Evolutionary conservation across 1,140 invertebrate genomes (phyloP), one percentile per base, ranked within the genome.

Genomic region (Ectropis grisescens): DNA sequence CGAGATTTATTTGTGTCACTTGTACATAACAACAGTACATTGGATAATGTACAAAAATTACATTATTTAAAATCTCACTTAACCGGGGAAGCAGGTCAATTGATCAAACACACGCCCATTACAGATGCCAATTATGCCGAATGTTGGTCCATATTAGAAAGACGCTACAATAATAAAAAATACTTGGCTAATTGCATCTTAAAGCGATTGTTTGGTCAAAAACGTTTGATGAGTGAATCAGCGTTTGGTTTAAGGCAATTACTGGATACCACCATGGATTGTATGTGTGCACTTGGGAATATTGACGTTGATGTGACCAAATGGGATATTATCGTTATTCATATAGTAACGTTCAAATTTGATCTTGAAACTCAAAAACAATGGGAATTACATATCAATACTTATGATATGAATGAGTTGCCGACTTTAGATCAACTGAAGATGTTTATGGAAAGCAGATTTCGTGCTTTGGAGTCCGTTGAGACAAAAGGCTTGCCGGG

Each of bases 61-160:
- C 24, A 26, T n/a, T 26, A 26, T 26, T 26, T 26, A 26, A 26
- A 26, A 26, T 4, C 24, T 6, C 24, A 26, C 10, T 10, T 26
- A 4, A 10, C 6, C 10, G 4, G 24, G 4, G 24, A 26, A 10
- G 24, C 24, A 6, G 24, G 10, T 2, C 24, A 26, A 10, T 26
- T 26, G 24, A 10, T 26, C 10, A 4, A n/a, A 10, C 24, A 26
- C 24, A 26, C 24, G 10, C 24, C 24, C 2, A 10, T 26, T 3
- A n/a, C 24, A 2, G 24, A 26, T 10, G 4, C 24, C 2, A 26
- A 26, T 26, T 26, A 26, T n/a, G 24, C 4, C 10, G 4, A 2
- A 2, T 26, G 24, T 10, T 26, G 24, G 24, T 4, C 4, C 4
- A 4, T n/a, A 4, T 10, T 26, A 26, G 24, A 26, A 7, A 26